These are phyloP conservation scores for Pelochelys cantorii DNA, from an alignment of 2,797 vertebrate species.

Conservation along the genomic window DNA sequence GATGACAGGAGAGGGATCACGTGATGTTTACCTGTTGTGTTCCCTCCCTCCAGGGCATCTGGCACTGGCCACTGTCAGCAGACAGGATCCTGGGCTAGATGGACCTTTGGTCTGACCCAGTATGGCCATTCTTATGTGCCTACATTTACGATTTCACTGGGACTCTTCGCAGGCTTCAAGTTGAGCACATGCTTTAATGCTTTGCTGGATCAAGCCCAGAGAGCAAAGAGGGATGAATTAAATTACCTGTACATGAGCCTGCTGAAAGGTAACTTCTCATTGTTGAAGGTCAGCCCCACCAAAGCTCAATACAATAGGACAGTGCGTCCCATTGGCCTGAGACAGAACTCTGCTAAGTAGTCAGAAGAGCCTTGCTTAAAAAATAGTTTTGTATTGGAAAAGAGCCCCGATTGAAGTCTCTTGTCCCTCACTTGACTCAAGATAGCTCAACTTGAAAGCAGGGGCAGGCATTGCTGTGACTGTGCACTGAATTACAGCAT, in stretches of 20 bases:
- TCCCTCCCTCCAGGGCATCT: too few species aligned
- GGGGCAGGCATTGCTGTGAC: background rate
- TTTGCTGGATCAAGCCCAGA: background rate
- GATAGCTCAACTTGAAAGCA: background rate
- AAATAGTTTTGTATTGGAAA: background rate
- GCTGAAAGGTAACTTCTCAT: background rate
- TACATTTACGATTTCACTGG: background rate
- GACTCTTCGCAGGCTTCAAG: constrained; percentile 25
- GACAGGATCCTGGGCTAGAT: too few species aligned
- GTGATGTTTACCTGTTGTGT: too few species aligned
- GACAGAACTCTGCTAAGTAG: background rate
- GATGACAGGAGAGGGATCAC: too few species aligned
- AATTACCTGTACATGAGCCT: background rate
- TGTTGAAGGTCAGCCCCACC: background rate
- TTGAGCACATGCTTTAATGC: constrained; percentile 37
- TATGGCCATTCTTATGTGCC: too few species aligned
- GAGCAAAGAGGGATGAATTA: background rate
- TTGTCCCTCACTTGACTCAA: background rate
- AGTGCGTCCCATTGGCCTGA: background rate
- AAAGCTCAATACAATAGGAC: background rate
- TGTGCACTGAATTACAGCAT: background rate
- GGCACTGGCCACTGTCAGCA: too few species aligned
- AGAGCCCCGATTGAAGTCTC: background rate
- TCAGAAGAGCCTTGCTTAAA: background rate
- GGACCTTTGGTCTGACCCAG: too few species aligned